These are phyloP conservation scores for Myripristis jacobus DNA, from an alignment of 2,797 vertebrate species.

Conservation along the genomic window DNA sequence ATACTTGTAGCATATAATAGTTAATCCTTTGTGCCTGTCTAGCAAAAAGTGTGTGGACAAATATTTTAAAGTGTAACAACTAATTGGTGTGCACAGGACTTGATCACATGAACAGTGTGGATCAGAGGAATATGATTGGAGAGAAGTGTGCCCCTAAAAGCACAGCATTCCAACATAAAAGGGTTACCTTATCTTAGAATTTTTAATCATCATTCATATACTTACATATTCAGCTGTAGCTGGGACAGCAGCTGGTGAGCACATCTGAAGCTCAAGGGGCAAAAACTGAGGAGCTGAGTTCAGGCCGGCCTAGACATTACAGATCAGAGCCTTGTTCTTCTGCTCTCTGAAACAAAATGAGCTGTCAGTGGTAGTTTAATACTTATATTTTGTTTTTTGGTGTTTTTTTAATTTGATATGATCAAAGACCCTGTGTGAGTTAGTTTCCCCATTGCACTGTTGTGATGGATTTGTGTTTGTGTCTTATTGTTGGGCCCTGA, in stretches of 20 bases:
- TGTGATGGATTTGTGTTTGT: slow-evolving; percentile 71
- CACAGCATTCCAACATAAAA: not conserved
- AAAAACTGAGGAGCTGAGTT: not conserved
- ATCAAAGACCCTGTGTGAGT: not conserved
- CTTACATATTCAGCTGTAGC: slow-evolving; percentile 23
- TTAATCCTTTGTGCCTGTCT: slow-evolving; percentile 31
- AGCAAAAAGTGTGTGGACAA: slow-evolving; percentile 25
- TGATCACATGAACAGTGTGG: slow-evolving; percentile 48
- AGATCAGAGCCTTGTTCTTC: not conserved
- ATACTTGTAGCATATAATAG: slow-evolving; percentile 33
- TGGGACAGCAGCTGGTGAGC: slow-evolving; percentile 34
- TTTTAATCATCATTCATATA: slow-evolving; percentile 48
- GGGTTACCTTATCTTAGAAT: slow-evolving; percentile 27
- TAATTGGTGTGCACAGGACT: slow-evolving; percentile 40
- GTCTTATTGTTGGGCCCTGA: slow-evolving; percentile 77
- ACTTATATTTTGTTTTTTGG: not conserved
- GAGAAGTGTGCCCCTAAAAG: slow-evolving; percentile 55
- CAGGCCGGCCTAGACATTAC: no score
- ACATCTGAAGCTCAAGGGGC: slow-evolving; percentile 20
- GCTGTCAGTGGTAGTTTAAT: no score
- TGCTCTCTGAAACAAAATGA: no score
- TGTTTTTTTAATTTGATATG: slow-evolving; percentile 13
- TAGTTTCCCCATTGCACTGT: slow-evolving; percentile 22
- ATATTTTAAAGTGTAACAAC: slow-evolving; percentile 43
- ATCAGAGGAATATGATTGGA: slow-evolving; percentile 54